Evolutionary conservation across 2,888 invertebrate species (phyloP).

Genomic region (Corbicula japonica): DNA sequence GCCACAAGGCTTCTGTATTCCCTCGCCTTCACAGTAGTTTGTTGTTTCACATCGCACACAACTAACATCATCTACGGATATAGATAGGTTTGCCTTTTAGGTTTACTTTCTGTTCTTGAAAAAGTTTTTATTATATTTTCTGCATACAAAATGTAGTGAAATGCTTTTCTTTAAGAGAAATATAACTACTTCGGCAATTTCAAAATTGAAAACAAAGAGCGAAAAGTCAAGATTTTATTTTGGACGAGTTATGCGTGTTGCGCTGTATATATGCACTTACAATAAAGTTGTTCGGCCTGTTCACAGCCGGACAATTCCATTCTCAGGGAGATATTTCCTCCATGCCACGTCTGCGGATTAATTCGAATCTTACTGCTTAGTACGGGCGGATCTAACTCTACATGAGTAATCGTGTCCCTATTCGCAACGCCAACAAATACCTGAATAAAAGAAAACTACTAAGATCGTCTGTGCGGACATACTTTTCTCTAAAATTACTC

Average conservation of each 20-base stretch:
- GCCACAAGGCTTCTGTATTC: constrained; percentile 75
- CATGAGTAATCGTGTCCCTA: constrained; percentile 60
- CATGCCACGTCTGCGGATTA: constrained; percentile 74
- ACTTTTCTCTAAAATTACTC: no score
- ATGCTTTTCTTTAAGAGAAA: no score
- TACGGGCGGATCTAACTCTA: constrained; percentile 70
- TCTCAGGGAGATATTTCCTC: constrained; percentile 71
- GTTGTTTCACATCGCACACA: constrained; percentile 79
- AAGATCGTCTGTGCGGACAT: no score
- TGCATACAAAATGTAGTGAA: no score
- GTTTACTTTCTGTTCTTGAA: no score
- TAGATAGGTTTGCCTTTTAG: no score
- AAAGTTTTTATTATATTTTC: no score
- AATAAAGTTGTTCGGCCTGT: constrained; percentile 73
- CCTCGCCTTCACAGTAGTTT: constrained; percentile 81
- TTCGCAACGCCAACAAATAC: constrained; percentile 71
- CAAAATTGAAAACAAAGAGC: no score
- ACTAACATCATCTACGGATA: constrained; percentile 74
- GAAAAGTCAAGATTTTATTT: no score
- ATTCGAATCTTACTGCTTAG: constrained; percentile 69
- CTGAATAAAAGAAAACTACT: no score
- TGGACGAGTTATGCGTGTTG: not conserved
- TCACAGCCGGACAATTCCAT: constrained; percentile 78
- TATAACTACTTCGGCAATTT: no score
- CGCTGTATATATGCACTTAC: constrained; percentile 65